phyloP scores from a whole-genome alignment of 2,113 vertebrate genomes.

The Alouatta palliata region DNA sequence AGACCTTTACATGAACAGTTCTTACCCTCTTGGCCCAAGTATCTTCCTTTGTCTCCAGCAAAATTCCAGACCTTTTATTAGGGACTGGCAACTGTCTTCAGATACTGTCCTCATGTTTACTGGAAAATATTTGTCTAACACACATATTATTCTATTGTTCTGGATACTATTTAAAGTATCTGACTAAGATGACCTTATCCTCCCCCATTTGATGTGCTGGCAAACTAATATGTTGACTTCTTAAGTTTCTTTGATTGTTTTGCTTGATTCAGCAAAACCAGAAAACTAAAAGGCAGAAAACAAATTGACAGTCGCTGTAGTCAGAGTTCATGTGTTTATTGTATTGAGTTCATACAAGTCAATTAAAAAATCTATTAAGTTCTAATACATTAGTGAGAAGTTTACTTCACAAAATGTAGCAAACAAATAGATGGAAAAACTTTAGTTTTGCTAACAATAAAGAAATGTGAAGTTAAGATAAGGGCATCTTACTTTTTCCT shows the following conservation, averaged over 20 bases:
- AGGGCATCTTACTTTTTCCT: not conserved
- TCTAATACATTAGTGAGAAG: slow-evolving; percentile 14
- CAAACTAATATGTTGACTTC: slow-evolving; percentile 19
- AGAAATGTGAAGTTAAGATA: slow-evolving; percentile 43
- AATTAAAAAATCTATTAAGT: not conserved
- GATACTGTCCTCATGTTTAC: not conserved
- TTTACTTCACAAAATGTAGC: not conserved
- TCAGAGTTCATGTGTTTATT: slow-evolving; percentile 26
- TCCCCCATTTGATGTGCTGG: not conserved
- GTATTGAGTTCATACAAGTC: not conserved
- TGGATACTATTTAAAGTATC: slow-evolving; percentile 18
- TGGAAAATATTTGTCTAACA: slow-evolving; percentile 23
- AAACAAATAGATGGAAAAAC: not conserved
- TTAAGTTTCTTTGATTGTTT: slow-evolving; percentile 40
- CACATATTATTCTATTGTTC: not conserved
- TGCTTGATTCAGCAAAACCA: not conserved
- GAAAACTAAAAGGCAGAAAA: not conserved
- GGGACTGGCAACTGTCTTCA: not conserved
- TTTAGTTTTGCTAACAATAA: slow-evolving; percentile 20
- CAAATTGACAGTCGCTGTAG: not conserved
- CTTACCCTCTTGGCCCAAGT: not conserved
- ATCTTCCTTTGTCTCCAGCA: slow-evolving; percentile 14
- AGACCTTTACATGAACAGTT: slow-evolving; percentile 16
- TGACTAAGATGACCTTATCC: not conserved
- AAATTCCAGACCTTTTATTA: slow-evolving; percentile 23